Evolutionary conservation across 2,797 vertebrate genomes (phyloP), one percentile per base, ranked within the genome.

Genomic region (Danio kyathit): DNA sequence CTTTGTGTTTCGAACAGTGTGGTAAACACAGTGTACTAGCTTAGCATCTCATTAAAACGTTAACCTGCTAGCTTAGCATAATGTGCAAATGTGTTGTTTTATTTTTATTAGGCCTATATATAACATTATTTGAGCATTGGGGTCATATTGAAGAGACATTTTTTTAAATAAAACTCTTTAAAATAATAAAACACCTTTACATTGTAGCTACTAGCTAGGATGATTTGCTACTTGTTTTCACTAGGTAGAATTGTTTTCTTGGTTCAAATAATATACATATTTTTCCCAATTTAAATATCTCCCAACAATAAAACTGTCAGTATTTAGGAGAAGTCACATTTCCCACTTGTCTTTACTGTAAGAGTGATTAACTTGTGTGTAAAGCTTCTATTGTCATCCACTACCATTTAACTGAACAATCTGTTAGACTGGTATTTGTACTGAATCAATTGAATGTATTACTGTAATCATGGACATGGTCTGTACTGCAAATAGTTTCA

Each of bases 61-160:
- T 51, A 51, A 9, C 48, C 8, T 51, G 21, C 66, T 51, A 51
- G 21, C 66, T 69, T 69, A 40, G 66, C 48, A 38, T 51, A 69
- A 16, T n/a, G 51, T 16, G 19, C 46, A 49, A 29, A 29, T 29
- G 12, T 13, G 29, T 65, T 13, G 29, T 65, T 44, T 13, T 29
- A 29, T 16, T 7, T 67, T 5, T 67, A 66, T 67, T 29, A n/a
- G n/a, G n/a, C n/a, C n/a, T n/a, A 16, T 13, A n/a, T n/a, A 14
- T 21, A 11, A 29, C 13, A 1, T 48, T 44, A 11, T 44, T 67
- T 29, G 0, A 69, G 4, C 12, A 21, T 12, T 2, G 1, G 11
- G 7, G 10, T 48, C 12, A 0, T 8, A 48, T 21, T 13, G 7
- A 29, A 38, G 21, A 0, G 1, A 51, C 5, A 5, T 51, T 21